phyloP scores from a whole-genome alignment of 2,888 invertebrate species.

The Ecliptopera silaceata region DNA sequence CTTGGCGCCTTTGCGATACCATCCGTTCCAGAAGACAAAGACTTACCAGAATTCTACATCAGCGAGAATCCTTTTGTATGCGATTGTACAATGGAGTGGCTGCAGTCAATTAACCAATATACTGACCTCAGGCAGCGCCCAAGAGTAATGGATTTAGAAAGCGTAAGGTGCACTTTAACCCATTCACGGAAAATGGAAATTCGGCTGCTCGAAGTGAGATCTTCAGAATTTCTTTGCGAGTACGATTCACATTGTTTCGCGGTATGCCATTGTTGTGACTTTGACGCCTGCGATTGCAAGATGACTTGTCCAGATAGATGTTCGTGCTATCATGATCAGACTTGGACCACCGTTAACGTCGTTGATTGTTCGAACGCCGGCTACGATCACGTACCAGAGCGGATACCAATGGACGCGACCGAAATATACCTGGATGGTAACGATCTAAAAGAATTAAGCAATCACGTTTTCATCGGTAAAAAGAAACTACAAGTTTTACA shows the following conservation, averaged over 20 bases:
- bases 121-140: slow-evolving; percentile 89
- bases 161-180: slow-evolving; percentile 89
- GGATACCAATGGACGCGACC: slow-evolving; percentile 95
- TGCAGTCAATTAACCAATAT: slow-evolving; percentile 90
- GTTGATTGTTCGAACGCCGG: slow-evolving; percentile 91
- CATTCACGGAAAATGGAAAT: slow-evolving; percentile 85
- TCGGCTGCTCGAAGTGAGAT: slow-evolving; percentile 86
- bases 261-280: slow-evolving; percentile 94
- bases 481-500: slow-evolving; percentile 90
- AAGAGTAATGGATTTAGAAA: slow-evolving; percentile 90
- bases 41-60: slow-evolving; percentile 90
- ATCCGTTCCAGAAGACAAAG: slow-evolving; percentile 85
- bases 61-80: slow-evolving; percentile 93
- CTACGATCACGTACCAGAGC: slow-evolving; percentile 88
- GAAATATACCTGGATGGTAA: slow-evolving; percentile 94
- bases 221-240: slow-evolving; percentile 91
- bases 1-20: slow-evolving; percentile 87
- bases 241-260: slow-evolving; percentile 93
- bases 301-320: slow-evolving; percentile 95
- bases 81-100: slow-evolving; percentile 94
- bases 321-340: slow-evolving; percentile 93
- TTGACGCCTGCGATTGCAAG: slow-evolving; percentile 95
- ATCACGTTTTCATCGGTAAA: slow-evolving; percentile 94
- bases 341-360: slow-evolving; percentile 90
- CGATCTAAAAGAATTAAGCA: slow-evolving; percentile 89